Percentiles rank a stretch among this genome's conserved stretches.
These are phyloP conservation scores for Cordilura impudica DNA, from an alignment of 2,888 invertebrate genomes.

Conservation along the genomic window DNA sequence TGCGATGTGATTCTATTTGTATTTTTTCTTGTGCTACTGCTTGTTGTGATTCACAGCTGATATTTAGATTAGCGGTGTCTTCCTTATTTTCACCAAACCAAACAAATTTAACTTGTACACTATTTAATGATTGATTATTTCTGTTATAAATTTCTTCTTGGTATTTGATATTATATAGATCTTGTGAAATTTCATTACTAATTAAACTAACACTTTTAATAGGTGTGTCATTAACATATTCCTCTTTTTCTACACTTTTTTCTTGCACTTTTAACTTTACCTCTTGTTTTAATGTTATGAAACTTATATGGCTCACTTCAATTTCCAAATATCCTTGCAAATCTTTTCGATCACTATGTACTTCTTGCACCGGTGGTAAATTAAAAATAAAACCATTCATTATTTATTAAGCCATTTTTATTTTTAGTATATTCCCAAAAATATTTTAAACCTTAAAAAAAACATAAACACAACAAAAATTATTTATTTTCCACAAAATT, in stretches of 20 bases:
- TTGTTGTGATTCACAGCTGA: slow-evolving; percentile 37
- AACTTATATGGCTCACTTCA: slow-evolving; percentile 69
- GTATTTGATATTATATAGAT: slow-evolving; percentile 44
- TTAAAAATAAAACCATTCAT: slow-evolving; percentile 50
- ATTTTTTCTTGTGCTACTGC: not conserved
- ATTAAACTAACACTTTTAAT: slow-evolving; percentile 38
- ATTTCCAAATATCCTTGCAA: slow-evolving; percentile 67
- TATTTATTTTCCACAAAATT: not conserved
- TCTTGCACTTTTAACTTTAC: slow-evolving; percentile 34
- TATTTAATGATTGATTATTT: slow-evolving; percentile 11
- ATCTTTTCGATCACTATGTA: slow-evolving; percentile 27
- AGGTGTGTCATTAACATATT: slow-evolving; percentile 62
- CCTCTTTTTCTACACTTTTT: slow-evolving; percentile 62
- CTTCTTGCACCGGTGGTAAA: slow-evolving; percentile 18
- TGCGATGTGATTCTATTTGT: not conserved
- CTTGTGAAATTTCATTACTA: slow-evolving; percentile 55
- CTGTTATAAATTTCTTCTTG: slow-evolving; percentile 63
- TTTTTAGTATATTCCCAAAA: not conserved
- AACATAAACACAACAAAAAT: not conserved
- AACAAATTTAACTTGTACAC: slow-evolving; percentile 64
- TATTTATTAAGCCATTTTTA: slow-evolving; percentile 45
- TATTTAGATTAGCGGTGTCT: slow-evolving; percentile 53
- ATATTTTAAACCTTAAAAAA: not conserved
- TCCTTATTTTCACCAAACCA: slow-evolving; percentile 70
- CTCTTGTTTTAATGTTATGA: slow-evolving; percentile 64